These are phyloP conservation scores for Oryzias woworae DNA, from an alignment of 2,113 vertebrate species.

Conservation along the genomic window DNA sequence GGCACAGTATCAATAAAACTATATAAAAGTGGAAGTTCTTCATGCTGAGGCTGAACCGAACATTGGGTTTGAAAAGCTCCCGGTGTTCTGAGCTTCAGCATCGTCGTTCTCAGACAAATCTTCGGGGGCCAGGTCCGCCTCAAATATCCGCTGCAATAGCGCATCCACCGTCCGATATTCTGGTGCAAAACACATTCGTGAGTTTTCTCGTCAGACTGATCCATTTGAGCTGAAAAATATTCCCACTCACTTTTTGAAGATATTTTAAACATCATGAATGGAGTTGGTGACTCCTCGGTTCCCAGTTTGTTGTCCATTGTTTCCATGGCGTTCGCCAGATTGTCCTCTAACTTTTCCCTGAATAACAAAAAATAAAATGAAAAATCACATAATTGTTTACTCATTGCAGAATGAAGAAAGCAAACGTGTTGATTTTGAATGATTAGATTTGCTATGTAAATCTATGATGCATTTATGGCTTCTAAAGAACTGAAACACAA, in stretches of 20 bases:
- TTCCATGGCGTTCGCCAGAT: conserved; percentile 82
- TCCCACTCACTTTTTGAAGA: conserved; percentile 86
- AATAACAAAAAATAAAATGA: not conserved
- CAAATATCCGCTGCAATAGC: conserved; percentile 91
- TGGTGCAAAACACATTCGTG: conserved; percentile 36
- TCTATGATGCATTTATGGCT: too few species aligned
- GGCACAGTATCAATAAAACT: conserved; percentile 3
- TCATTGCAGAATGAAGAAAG: not conserved
- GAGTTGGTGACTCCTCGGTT: conserved; percentile 40
- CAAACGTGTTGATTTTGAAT: too few species aligned
- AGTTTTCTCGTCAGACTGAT: too few species aligned
- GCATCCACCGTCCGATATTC: conserved; percentile 90
- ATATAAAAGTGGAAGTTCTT: not conserved
- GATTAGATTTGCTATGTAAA: too few species aligned
- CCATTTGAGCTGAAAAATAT: too few species aligned
- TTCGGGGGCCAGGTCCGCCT: conserved; percentile 85
- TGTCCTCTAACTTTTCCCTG: conserved; percentile 80
- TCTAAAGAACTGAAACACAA: too few species aligned
- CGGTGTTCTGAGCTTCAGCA: conserved; percentile 61
- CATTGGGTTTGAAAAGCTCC: conserved; percentile 65
- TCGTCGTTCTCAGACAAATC: conserved; percentile 79
- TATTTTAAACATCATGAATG: conserved; percentile 84
- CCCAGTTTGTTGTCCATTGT: conserved; percentile 66
- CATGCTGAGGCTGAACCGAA: conserved; percentile 57
- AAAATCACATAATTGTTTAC: not conserved